Percentiles rank a stretch among this genome's conserved stretches.
These are phyloP conservation scores for Mimachlamys varia DNA, from an alignment of 2,888 invertebrate species.

Conservation along the genomic window DNA sequence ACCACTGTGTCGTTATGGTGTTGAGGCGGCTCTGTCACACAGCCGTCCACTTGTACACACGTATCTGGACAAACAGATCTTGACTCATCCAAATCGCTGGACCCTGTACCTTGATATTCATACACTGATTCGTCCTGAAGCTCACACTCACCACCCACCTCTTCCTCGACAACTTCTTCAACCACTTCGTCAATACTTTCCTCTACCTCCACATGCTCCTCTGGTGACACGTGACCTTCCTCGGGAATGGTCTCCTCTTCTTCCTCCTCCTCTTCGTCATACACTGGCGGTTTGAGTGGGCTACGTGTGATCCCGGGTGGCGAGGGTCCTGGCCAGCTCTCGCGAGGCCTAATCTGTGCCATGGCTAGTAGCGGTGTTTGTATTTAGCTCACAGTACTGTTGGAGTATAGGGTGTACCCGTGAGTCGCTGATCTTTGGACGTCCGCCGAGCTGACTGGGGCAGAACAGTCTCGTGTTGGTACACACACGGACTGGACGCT, in stretches of 20 bases:
- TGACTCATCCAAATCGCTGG: background rate
- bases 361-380: slow-evolving; percentile 9
- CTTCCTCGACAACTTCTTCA: background rate
- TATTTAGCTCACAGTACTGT: slow-evolving; percentile 14
- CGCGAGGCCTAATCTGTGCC: slow-evolving; percentile 21
- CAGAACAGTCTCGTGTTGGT: background rate
- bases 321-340: slow-evolving; percentile 25
- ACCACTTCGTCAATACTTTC: background rate
- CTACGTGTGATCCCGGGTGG: slow-evolving; percentile 2
- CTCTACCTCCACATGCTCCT: background rate
- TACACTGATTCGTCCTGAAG: slow-evolving; percentile 14
- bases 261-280: background rate
- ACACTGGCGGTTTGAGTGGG: background rate
- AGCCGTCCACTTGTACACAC: background rate
- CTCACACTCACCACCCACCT: slow-evolving; percentile 27
- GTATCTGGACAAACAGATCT: background rate
- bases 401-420: background rate
- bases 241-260: background rate
- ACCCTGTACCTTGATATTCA: slow-evolving; percentile 2
- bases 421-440: slow-evolving; percentile 11
- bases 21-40: background rate
- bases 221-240: background rate
- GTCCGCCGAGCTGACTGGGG: slow-evolving; percentile 17
- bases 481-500: background rate
- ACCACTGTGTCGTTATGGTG: background rate